Base-by-base conservation (phyloP, 2,888 invertebrate species). In the Diloba caeruleocephala region DNA sequence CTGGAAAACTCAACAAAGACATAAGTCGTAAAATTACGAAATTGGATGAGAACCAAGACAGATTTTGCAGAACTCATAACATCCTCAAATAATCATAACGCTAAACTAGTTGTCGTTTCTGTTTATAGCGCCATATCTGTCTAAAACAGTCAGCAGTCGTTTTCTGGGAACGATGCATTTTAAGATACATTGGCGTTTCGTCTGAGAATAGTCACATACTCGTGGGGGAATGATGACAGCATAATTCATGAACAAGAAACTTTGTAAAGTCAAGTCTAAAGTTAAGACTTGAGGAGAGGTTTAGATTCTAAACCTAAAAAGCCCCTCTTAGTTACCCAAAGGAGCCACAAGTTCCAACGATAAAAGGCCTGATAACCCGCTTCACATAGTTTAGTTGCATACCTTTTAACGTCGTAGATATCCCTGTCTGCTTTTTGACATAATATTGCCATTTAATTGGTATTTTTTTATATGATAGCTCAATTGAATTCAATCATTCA, bases 31-130 rank as follows among this genome's bases (percentile, higher is more conserved):
- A 71, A 70, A 55, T 36, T 21, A 41, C 34, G 25, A 37, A 65
- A 54, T 69, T 71, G 73, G 70, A 73, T 69, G 48, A 29, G 45
- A 51, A 65, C 66, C 71, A 71, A 73, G 33, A 51, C 43, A 32
- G 46, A 61, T 60, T 63, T 32, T 50, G 46, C 50, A 33, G 64
- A 63, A 69, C 46, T 59, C 59, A 53, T 69, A 50, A 68, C 26
- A 12, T 42, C 14, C 51, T 52, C 44, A 36, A 68, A 54, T 59
- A 71, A 56, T 41, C 42, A 48, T 71, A 57, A 62, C 26, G 37
- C 17, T 37, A 17, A 46, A 61, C 42, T 51, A 46, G 52, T 51
- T 36, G 43, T 44, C 42, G 44, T 25, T 51, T 43, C 51, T 34
- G 28, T 46, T 29, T 44, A 60, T 17, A 17, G 32, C 9, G 14